These are phyloP conservation scores for Holacanthus passer DNA, from an alignment of 2,113 vertebrate genomes.

Conservation along the genomic window DNA sequence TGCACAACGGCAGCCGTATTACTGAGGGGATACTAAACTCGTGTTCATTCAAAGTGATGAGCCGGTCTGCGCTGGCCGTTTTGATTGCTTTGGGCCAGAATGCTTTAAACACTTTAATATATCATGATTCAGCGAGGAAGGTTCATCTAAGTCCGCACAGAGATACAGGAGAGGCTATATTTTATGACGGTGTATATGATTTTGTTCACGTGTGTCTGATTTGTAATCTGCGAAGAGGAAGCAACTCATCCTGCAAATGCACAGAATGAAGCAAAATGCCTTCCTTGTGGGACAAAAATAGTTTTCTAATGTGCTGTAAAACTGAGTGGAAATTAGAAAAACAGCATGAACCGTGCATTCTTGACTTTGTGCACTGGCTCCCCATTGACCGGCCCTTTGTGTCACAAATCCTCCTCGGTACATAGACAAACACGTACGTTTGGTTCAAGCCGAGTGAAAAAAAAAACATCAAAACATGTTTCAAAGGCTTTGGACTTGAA, in stretches of 20 bases:
- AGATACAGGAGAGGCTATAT: not conserved
- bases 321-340: not conserved
- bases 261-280: not conserved
- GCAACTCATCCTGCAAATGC: not conserved
- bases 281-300: not conserved
- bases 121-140: not conserved
- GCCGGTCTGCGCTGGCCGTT: not conserved
- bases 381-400: not conserved
- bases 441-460: not conserved
- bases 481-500: not conserved
- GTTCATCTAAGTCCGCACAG: not conserved
- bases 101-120: not conserved
- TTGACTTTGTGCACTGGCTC: not conserved
- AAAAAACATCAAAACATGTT: not conserved
- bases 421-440: not conserved
- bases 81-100: not conserved
- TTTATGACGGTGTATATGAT: not conserved
- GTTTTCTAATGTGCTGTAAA: not conserved
- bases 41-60: not conserved
- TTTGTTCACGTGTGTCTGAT: not conserved
- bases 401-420: slow-evolving; percentile 1
- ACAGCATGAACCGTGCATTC: not conserved
- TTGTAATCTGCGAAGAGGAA: not conserved
- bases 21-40: not conserved
- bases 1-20: not conserved